A percentile compares a stretch with the other conserved stretches of the same genome.
phyloP scores from a whole-genome alignment of 2,113 vertebrate species.

The Pteropus alecto region DNA sequence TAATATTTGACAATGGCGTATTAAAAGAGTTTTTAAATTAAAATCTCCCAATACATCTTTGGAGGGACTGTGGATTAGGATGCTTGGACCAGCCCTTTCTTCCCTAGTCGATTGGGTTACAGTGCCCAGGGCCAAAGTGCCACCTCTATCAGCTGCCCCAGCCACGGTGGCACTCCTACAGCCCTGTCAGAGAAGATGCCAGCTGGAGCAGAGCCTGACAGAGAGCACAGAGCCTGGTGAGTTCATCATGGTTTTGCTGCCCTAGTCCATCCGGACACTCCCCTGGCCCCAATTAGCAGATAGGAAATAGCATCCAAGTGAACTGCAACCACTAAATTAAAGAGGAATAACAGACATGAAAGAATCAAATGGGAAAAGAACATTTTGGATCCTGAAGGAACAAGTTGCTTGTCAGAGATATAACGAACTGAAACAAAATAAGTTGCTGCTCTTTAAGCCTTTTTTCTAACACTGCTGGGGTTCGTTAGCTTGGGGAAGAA shows the following conservation, averaged over 20 bases:
- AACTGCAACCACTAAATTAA: neutral
- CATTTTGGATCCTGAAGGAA: slow-evolving; percentile 43
- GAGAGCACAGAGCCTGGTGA: neutral
- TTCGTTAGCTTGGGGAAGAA: slow-evolving; percentile 49
- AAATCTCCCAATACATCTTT: neutral
- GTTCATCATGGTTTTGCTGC: accelerated
- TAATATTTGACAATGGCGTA: slow-evolving; percentile 50
- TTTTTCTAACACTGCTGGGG: neutral
- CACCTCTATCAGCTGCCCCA: neutral
- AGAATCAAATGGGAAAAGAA: slow-evolving; percentile 30
- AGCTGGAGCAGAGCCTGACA: neutral
- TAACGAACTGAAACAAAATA: slow-evolving; percentile 17
- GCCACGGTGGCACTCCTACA: neutral
- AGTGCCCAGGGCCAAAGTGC: neutral
- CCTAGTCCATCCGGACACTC: neutral
- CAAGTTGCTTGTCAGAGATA: slow-evolving; percentile 46
- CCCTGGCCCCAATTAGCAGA: neutral
- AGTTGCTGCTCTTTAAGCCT: slow-evolving; percentile 20
- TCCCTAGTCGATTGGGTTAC: neutral
- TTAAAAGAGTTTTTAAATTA: slow-evolving; percentile 57
- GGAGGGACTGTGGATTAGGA: neutral
- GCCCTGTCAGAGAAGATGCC: neutral
- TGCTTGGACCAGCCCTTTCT: neutral
- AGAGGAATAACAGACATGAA: slow-evolving; percentile 34
- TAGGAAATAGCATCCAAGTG: slow-evolving; percentile 1